These are phyloP conservation scores for Allophyes oxyacanthae DNA, from an alignment of 2,888 invertebrate genomes.

Conservation along the genomic window DNA sequence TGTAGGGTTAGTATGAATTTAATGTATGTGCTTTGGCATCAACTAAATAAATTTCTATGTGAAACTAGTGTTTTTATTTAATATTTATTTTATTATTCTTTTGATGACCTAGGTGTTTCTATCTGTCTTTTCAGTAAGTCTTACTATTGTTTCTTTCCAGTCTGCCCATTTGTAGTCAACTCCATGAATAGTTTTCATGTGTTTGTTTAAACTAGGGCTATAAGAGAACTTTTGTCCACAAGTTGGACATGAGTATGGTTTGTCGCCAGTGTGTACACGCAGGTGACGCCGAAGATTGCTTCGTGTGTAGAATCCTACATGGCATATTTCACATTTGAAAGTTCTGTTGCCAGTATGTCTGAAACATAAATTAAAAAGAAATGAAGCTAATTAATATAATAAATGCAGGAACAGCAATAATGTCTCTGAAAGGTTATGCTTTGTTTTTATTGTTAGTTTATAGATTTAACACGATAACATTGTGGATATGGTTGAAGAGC, in stretches of 20 bases:
- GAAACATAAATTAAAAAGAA: slow-evolving; percentile 50
- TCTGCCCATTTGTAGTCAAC: slow-evolving; percentile 80
- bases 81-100: slow-evolving; percentile 10
- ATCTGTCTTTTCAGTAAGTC: slow-evolving; percentile 44
- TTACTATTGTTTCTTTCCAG: slow-evolving; percentile 56
- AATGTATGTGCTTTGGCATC: slow-evolving; percentile 56
- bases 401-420: too few relatives aligned
- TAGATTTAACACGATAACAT: too few relatives aligned
- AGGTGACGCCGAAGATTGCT: slow-evolving; percentile 78
- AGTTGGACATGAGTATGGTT: slow-evolving; percentile 79
- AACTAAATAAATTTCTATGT: slow-evolving; percentile 57
- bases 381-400: slow-evolving; percentile 1
- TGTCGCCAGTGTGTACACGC: slow-evolving; percentile 80
- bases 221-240: slow-evolving; percentile 80
- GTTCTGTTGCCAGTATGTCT: slow-evolving; percentile 82
- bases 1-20: slow-evolving; percentile 39
- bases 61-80: slow-evolving; percentile 46
- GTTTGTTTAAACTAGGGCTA: slow-evolving; percentile 84
- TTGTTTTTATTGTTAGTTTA: too few relatives aligned
- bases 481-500: too few relatives aligned
- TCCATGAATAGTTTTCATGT: slow-evolving; percentile 81
- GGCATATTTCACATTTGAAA: slow-evolving; percentile 78
- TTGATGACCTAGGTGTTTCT: slow-evolving; percentile 17
- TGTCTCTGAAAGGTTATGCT: too few relatives aligned
- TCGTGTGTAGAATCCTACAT: slow-evolving; percentile 74